Conservation (phyloP, 2,797 vertebrate species). For the Parauchenoglanis punctatus region DNA sequence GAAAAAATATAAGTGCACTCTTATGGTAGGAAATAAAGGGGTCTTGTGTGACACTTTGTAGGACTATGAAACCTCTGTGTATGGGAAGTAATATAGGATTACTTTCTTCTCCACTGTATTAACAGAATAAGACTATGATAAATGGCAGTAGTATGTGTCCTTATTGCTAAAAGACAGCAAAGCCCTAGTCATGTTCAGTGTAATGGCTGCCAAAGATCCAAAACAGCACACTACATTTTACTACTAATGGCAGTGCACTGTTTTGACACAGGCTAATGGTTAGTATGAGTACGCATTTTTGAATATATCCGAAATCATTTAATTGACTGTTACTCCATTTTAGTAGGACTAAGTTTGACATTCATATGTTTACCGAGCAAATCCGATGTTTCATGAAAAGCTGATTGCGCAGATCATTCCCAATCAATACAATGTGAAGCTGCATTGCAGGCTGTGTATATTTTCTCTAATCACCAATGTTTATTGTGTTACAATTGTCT, state of each 20-base stretch:
- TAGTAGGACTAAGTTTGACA: neutral
- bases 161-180: slow-evolving; percentile 18
- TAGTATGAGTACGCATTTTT: neutral
- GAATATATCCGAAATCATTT: neutral
- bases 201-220: slow-evolving; percentile 3
- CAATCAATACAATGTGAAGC: neutral
- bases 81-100: neutral
- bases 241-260: neutral
- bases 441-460: neutral
- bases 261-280: neutral
- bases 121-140: slow-evolving; percentile 4
- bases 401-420: neutral
- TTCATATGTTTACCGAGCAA: neutral
- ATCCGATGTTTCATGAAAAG: neutral
- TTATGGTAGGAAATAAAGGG: neutral
- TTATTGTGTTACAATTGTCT: neutral
- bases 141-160: neutral
- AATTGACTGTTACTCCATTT: slow-evolving; percentile 4
- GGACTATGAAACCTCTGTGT: neutral
- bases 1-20: neutral
- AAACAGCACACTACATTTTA: neutral
- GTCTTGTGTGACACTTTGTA: neutral
- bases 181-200: neutral
- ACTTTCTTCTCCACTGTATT: neutral
- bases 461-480: neutral